Evolutionary conservation across 2,113 vertebrate genomes (phyloP), one percentile per base, ranked within the genome.

Genomic region (Megalops atlanticus): DNA sequence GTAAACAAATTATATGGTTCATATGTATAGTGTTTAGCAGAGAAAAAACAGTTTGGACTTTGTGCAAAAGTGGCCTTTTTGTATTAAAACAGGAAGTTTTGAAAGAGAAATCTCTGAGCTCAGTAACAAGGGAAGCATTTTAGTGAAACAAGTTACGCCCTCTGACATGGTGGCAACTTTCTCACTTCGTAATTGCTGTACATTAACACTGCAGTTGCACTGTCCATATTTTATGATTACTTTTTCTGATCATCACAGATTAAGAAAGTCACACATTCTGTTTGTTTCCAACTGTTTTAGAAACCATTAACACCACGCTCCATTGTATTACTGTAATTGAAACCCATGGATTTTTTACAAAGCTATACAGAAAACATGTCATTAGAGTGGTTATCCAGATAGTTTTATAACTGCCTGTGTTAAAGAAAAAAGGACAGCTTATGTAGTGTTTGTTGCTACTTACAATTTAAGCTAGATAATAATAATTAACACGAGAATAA

Each of bases 11-110:
- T 47, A 71, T n/a, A 69, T 40, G n/a, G n/a, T 35, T 33, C 33
- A 58, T 8, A 27, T 64, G 11, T 24, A 27, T 15, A 40, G 12
- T 52, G 15, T 31, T 36, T 49, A 47, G 35, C 1, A 47, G 27
- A 41, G 12, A 35, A 10, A 12, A 64, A 68, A 24, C 1, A 74
- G 8, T 47, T 43, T 45, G 49, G 7, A 74, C n/a, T 21, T 24
- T 0, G 0, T 77, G 47, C 41, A n/a, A 31, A 58, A 77, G 54
- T 45, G 76, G 52, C 39, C 21, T 68, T 45, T 33, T 69, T 76
- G 40, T 70, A 76, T 11, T 12, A 36, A 72, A 81, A 81, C 52
- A 76, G 73, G 80, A 81, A 81, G 80, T 75, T 14, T 68, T 36
- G 27, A 64, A 36, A 27, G 39, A 38, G 2, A 38, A 21, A 35